Evolutionary conservation across 2,888 invertebrate genomes (phyloP), one percentile per base, ranked within the genome.

Genomic region (Drosophila antonietae): DNA sequence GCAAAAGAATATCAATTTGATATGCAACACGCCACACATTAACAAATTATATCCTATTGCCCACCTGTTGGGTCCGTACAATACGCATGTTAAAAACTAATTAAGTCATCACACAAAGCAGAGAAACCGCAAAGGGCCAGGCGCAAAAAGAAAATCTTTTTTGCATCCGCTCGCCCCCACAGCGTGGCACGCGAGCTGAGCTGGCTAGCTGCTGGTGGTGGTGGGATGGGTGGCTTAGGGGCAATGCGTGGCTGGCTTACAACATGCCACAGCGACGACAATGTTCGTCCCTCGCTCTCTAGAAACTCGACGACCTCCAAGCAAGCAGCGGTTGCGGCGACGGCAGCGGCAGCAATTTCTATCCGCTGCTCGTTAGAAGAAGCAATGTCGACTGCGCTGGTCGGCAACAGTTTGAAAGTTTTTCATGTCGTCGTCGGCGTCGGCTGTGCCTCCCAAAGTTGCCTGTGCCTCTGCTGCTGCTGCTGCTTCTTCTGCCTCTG

Each of bases 351-450:
- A 61, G 70, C 68, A 73, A 68, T 75, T 80, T 75, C 86, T 80
- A 77, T 76, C 73, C 83, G 86, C 79, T 69, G 75, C 84, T 80
- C 84, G 81, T 87, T 84, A 84, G 84, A 84, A 84, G 84, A 82
- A 82, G 83, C 77, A 44, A 64, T 58, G 62, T 56, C 78, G 69
- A 53, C 69, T 66, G 58, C 68, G 75, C 31, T 62, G 76, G 77
- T 65, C 83, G 76, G 83, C 87, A 78, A 80, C 88, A 83, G 88
- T 87, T 87, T 84, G 85, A 87, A 84, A 84, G 85, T 87, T 84
- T 84, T 88, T 86, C 86, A 83, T 83, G 78, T 83, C 65, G 75
- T 74, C 81, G 81, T 75, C 67, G 63, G 63, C 41, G 81, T 64
- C 33, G 81, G 75, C 64, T 78, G 28, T 68, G 73, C 70, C 68